A percentile compares a stretch with the other conserved stretches of the same genome.
Conservation (phyloP, 2,797 vertebrate genomes). For the Steatocranus sp. region DNA sequence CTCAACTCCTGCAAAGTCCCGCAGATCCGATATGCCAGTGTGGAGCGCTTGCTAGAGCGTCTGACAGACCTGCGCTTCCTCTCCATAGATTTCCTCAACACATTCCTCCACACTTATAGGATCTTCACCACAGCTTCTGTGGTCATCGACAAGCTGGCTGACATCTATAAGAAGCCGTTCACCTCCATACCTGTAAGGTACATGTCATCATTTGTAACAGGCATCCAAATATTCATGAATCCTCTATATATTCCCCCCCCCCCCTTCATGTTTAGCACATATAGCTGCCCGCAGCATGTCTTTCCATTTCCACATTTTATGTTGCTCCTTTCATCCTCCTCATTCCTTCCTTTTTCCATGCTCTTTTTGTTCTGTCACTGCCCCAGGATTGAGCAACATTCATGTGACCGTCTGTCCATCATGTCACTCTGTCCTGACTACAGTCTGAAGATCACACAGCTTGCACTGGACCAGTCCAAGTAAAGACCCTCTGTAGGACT, state of each 20-base stretch:
- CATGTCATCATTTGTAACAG: background rate
- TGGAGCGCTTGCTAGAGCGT: conserved; percentile 91
- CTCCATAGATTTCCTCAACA: conserved; percentile 98
- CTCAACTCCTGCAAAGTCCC: conserved; percentile 98
- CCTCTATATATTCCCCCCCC: background rate
- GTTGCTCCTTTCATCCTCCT: background rate
- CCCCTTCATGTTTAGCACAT: background rate
- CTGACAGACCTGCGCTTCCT: conserved; percentile 93
- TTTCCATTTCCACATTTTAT: background rate
- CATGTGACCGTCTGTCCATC: conserved; percentile 76
- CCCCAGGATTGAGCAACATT: conserved; percentile 69
- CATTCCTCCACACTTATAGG: conserved; percentile 95
- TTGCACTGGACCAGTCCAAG: conserved; percentile 74
- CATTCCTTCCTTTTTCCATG: background rate
- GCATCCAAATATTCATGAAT: background rate
- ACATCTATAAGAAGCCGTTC: conserved; percentile 93
- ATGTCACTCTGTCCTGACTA: conserved; percentile 78
- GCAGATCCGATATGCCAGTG: conserved; percentile 93
- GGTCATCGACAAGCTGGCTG: conserved; percentile 90
- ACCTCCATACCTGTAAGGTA: conserved; percentile 94
- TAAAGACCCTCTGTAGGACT: conserved; percentile 33
- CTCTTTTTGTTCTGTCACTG: background rate
- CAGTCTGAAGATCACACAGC: conserved; percentile 77
- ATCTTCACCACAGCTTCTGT: conserved; percentile 91
- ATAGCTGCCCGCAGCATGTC: background rate